These are phyloP conservation scores for Mylabris sibirica DNA, from an alignment of 2,888 invertebrate species.

Conservation along the genomic window DNA sequence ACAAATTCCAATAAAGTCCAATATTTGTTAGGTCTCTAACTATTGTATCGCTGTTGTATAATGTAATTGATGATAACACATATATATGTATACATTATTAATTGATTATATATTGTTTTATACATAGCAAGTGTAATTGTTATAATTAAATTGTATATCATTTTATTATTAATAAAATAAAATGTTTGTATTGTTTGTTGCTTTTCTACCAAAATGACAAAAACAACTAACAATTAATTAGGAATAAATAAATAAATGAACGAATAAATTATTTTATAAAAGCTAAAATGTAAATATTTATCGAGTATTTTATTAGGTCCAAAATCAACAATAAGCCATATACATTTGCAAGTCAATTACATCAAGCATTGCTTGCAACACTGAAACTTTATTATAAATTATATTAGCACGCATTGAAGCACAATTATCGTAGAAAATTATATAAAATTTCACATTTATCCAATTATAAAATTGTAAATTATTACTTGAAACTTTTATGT, in stretches of 20 bases:
- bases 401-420: not conserved
- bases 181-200: slow-evolving; percentile 42
- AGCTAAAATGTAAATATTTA: not conserved
- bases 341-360: slow-evolving; percentile 13
- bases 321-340: slow-evolving; percentile 7
- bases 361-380: not conserved
- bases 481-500: too few relatives aligned
- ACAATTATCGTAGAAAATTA: not conserved
- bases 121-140: slow-evolving; percentile 38
- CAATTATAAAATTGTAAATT: not conserved
- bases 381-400: not conserved
- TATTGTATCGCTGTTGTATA: slow-evolving; percentile 36
- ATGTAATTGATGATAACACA: slow-evolving; percentile 29
- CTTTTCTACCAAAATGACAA: not conserved
- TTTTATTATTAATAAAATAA: slow-evolving; percentile 44
- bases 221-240: not conserved
- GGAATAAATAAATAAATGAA: not conserved
- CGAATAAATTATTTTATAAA: not conserved
- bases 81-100: slow-evolving; percentile 26
- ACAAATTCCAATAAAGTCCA: slow-evolving; percentile 29
- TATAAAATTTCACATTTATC: not conserved
- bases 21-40: slow-evolving; percentile 26
- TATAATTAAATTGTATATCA: slow-evolving; percentile 47
- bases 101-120: slow-evolving; percentile 37
- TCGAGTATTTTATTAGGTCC: not conserved